These are phyloP conservation scores for Ditula angustiorana DNA, from an alignment of 2,888 invertebrate genomes.

Conservation along the genomic window DNA sequence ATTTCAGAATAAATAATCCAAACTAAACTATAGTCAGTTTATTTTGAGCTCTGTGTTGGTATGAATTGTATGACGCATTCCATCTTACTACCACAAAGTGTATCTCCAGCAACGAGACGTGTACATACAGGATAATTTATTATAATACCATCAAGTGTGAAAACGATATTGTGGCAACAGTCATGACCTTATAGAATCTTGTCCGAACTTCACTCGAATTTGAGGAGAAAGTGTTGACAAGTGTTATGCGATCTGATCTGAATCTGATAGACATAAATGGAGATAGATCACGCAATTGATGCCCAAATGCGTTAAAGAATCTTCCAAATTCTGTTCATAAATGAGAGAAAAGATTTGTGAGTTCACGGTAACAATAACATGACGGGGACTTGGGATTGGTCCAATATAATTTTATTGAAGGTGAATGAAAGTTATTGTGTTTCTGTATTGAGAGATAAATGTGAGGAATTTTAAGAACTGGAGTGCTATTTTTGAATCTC, in stretches of 20 bases:
- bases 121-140: too few species aligned
- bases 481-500: too few species aligned
- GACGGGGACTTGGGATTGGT: background rate
- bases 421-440: background rate
- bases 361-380: background rate
- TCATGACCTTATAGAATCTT: conserved; percentile 48
- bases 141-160: background rate
- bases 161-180: conserved; percentile 4
- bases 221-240: conserved; percentile 73
- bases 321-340: background rate
- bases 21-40: too few species aligned
- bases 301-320: conserved; percentile 17
- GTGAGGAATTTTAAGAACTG: too few species aligned
- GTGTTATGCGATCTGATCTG: conserved; percentile 64
- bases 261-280: conserved; percentile 56
- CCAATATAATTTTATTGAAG: too few species aligned
- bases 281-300: conserved; percentile 69
- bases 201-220: conserved; percentile 65
- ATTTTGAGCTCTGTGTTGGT: too few species aligned
- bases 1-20: too few species aligned
- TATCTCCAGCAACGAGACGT: too few species aligned
- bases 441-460: background rate
- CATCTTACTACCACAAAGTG: too few species aligned
- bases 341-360: background rate
- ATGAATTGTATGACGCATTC: too few species aligned